Conservation (phyloP, 2,888 invertebrate genomes). For the Sylvicola cinctus region DNA sequence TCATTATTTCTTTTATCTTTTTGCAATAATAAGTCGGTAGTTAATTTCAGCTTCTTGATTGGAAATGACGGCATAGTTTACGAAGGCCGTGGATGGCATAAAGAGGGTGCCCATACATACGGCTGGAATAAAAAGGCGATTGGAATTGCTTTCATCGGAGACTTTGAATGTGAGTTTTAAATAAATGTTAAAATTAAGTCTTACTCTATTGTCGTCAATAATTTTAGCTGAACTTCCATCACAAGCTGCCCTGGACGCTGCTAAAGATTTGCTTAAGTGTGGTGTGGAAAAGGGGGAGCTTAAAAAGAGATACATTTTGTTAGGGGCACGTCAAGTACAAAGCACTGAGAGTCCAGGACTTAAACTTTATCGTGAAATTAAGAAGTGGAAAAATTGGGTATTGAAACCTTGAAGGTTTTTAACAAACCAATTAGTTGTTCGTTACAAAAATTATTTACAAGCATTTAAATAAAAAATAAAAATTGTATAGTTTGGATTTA, state of each 20-base stretch:
- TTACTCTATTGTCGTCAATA: constrained; percentile 5
- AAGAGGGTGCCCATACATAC: constrained; percentile 30
- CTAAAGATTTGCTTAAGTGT: constrained; percentile 24
- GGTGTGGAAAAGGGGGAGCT: constrained; percentile 25
- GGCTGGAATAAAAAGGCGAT: constrained; percentile 28
- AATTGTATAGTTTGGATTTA: too few relatives aligned
- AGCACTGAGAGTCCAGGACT: constrained; percentile 28
- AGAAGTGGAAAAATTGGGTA: constrained; percentile 26
- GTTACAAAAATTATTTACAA: too few relatives aligned
- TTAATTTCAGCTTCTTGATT: constrained; percentile 33
- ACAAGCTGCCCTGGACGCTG: constrained; percentile 19
- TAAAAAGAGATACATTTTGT: constrained; percentile 21
- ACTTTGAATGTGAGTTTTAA: constrained; percentile 25
- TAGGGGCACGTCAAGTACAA: constrained; percentile 27
- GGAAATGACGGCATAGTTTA: constrained; percentile 43
- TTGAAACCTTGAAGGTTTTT: constrained; percentile 3
- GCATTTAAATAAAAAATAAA: too few relatives aligned
- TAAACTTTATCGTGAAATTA: constrained; percentile 26
- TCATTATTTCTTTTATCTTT: too few relatives aligned
- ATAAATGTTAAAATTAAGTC: not conserved
- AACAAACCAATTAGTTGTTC: too few relatives aligned
- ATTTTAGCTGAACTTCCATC: constrained; percentile 23
- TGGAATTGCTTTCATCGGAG: constrained; percentile 32
- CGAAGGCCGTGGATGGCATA: constrained; percentile 35
- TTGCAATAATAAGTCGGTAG: too few relatives aligned